Evolutionary conservation across 2,113 vertebrate species (phyloP), one percentile per base, ranked within the genome.

Genomic region (Anser brachyrhynchus): DNA sequence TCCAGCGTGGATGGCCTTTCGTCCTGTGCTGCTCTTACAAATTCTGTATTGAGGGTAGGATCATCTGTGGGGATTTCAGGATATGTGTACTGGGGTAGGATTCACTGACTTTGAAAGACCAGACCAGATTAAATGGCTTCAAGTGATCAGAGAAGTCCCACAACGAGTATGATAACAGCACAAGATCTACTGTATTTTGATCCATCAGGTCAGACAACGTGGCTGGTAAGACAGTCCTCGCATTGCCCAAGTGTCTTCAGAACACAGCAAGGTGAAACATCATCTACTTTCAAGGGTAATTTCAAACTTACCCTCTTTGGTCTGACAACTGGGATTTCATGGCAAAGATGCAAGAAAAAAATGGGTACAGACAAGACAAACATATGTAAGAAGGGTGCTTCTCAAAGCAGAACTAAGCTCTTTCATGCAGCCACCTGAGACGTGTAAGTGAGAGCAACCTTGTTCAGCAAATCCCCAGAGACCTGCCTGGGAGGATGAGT

Each of bases 1-100:
- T 54, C 51, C 1, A 1, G 18, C 0, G 0, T 5, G 3, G 44
- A 29, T 31, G 22, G 33, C 26, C n/a, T 51, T 18, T 26, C 5
- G 18, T 6, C 39, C 41, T 12, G 10, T 37, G 41, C 39, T 55
- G 26, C n/a, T 85, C 20, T 58, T 35, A 37, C 20, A 52, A 78
- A 23, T 79, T n/a, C 4, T 11, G 9, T 13, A 54, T 14, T 0
- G 2, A 33, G 17, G n/a, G 43, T 35, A 70, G 61, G 18, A 70
- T 13, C 55, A 44, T 0, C 71, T 4, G 3, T 20, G 46, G 26
- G 18, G 33, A 37, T 52, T 11, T 52, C 35, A 22, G 18, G 22
- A 43, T 52, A 52, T 14, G 25, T 73, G 21, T 25, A 17, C 17
- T 10, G 16, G 37, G 25, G 22, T 8, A 31, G 62, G 25, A 61